A percentile compares a stretch with the other conserved stretches of the same genome.
Conservation (phyloP, 2,113 vertebrate genomes). For the Nothobranchius kuhntae region DNA sequence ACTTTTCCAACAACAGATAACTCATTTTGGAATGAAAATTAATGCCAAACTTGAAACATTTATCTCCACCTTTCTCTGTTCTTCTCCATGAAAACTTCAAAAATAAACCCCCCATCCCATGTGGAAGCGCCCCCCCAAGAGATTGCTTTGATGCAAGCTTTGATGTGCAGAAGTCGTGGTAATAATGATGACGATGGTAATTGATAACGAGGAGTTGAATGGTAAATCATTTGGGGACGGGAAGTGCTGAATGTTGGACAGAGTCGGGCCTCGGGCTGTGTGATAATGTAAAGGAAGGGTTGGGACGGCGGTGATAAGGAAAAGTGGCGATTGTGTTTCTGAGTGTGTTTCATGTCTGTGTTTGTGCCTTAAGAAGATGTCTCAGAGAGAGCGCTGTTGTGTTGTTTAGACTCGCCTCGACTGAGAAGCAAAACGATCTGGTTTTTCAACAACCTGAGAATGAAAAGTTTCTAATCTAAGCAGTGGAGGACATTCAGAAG, state of each 20-base stretch:
- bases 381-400: neutral
- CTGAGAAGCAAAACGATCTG: neutral
- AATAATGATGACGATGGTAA: constrained; percentile 61
- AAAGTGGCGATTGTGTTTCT: constrained; percentile 48
- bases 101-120: constrained; percentile 58
- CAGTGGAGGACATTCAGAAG: neutral
- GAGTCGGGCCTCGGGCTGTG: constrained; percentile 62
- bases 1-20: constrained; percentile 48
- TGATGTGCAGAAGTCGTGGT: constrained; percentile 63
- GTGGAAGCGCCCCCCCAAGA: constrained; percentile 59
- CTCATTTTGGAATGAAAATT: constrained; percentile 53
- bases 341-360: constrained; percentile 29
- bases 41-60: constrained; percentile 46
- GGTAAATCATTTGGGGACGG: constrained; percentile 63
- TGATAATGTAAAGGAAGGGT: constrained; percentile 70
- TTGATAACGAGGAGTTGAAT: constrained; percentile 65
- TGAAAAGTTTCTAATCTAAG: neutral
- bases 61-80: constrained; percentile 61
- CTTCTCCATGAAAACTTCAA: constrained; percentile 56
- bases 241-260: constrained; percentile 56
- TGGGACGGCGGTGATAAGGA: constrained; percentile 58
- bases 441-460: neutral
- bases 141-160: constrained; percentile 63
- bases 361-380: constrained; percentile 43
- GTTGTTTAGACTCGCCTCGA: constrained; percentile 22